Evolutionary conservation across 2,797 vertebrate genomes (phyloP).

Genomic region (Urocyon cinereoargenteus): DNA sequence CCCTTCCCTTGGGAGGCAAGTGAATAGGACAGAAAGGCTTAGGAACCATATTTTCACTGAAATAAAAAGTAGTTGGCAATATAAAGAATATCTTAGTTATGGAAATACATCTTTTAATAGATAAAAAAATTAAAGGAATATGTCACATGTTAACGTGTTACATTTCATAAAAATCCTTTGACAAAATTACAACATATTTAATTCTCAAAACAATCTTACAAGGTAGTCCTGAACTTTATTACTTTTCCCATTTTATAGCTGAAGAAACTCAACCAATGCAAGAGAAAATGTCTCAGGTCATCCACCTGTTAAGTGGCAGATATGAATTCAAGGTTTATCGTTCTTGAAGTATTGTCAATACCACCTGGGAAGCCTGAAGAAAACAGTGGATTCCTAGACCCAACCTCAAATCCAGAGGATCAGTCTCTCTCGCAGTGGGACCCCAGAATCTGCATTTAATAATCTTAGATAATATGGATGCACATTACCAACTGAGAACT

Average conservation of each 20-base stretch:
- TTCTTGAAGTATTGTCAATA: not conserved
- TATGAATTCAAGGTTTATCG: constrained; percentile 5
- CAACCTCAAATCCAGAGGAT: not conserved
- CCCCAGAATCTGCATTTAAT: not conserved
- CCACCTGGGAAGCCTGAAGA: not conserved
- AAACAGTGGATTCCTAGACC: not conserved
- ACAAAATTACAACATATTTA: constrained; percentile 4
- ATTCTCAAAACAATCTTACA: not conserved
- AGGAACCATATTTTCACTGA: not conserved
- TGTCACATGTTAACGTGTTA: not conserved
- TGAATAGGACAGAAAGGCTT: not conserved
- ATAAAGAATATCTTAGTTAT: not conserved
- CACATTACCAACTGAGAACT: not conserved
- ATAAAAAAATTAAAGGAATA: not conserved
- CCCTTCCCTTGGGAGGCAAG: not conserved
- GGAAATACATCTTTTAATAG: not conserved
- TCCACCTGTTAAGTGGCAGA: not conserved
- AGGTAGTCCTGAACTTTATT: not conserved
- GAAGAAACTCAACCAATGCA: not conserved
- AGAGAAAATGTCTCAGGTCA: not conserved
- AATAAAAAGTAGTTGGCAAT: not conserved
- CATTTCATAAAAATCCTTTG: constrained; percentile 8
- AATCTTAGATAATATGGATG: not conserved
- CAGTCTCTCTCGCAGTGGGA: not conserved
- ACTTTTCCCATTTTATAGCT: not conserved